Evolutionary conservation across 2,888 invertebrate genomes (phyloP), one percentile per base, ranked within the genome.

Genomic region (Caenorhabditis uteleia): DNA sequence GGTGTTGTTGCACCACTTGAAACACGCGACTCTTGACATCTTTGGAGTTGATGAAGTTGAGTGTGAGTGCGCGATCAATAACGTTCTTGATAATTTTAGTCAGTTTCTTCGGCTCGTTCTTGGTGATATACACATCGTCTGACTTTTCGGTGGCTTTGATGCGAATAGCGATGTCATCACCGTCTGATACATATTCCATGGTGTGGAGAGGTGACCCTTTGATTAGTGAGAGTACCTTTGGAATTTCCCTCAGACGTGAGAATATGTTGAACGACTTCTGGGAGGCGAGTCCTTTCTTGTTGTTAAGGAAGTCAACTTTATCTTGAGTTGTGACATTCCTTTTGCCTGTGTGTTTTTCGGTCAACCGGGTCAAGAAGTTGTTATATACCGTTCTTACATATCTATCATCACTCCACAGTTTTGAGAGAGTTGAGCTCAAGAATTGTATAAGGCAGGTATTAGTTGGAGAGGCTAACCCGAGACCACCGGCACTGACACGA

Each of bases 321-420:
- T 53, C 36, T 2, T 26, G n/a, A 14, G 27, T 26, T 3, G 36
- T 45, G 2, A 14, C 1, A 8, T 36, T 16, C 14, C 12, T 12
- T 18, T 10, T 31, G 1, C 38, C 44, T 2, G 25, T 38, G n/a
- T 55, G 40, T 25, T 18, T 23, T 25, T 34, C 10, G 1, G 25
- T 47, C 1, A 47, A 46, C 10, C 34, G 20, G 18, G 10, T 14
- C 26, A 47, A 26, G 20, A 23, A 47, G 31, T 40, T 34, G 8
- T 14, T 21, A 31, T 47, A 43, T 14, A 55, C 5, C 20, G 2
- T 42, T n/a, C 20, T 16, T 20, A 48, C 47, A 38, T 47, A 55
- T 1, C 8, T 5, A 20, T 56, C 56, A n/a, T 27, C 16, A 1
- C 48, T 33, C 56, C 56, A 56, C 1, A 56, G 20, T 18, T 42